phyloP scores from a whole-genome alignment of 2,113 vertebrate species.

The Phalacrocorax pelagicus region DNA sequence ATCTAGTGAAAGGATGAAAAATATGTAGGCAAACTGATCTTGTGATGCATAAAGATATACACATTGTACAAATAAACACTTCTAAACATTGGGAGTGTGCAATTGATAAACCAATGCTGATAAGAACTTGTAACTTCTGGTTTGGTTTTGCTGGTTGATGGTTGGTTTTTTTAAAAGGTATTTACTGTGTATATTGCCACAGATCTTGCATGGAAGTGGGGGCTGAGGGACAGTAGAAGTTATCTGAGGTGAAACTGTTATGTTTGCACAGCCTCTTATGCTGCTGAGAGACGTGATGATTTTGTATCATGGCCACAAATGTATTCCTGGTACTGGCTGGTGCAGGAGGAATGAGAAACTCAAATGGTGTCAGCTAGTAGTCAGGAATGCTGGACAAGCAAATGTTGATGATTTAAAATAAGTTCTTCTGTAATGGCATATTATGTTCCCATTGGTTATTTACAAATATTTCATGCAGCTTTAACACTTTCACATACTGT shows the following conservation, averaged over 20 bases:
- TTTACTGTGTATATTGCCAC: neutral
- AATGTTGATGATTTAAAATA: neutral
- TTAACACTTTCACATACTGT: neutral
- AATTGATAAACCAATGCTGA: neutral
- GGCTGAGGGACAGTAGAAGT: neutral
- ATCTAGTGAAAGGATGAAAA: constrained; percentile 50
- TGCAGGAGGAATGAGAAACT: neutral
- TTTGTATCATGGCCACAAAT: neutral
- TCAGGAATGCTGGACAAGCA: neutral
- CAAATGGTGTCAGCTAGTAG: too few relatives aligned
- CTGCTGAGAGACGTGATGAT: neutral
- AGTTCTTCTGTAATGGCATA: neutral
- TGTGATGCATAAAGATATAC: neutral
- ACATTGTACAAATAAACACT: neutral
- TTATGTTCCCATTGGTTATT: neutral
- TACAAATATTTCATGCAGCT: neutral
- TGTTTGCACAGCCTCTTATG: neutral
- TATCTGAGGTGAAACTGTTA: neutral
- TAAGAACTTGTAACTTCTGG: neutral
- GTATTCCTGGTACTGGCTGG: neutral
- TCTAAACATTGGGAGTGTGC: neutral
- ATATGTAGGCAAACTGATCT: neutral
- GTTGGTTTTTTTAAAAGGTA: neutral
- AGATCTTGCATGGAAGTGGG: neutral
- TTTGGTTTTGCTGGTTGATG: neutral